These are phyloP conservation scores for Babylonia areolata DNA, from an alignment of 1,140 invertebrate species.

Conservation along the genomic window DNA sequence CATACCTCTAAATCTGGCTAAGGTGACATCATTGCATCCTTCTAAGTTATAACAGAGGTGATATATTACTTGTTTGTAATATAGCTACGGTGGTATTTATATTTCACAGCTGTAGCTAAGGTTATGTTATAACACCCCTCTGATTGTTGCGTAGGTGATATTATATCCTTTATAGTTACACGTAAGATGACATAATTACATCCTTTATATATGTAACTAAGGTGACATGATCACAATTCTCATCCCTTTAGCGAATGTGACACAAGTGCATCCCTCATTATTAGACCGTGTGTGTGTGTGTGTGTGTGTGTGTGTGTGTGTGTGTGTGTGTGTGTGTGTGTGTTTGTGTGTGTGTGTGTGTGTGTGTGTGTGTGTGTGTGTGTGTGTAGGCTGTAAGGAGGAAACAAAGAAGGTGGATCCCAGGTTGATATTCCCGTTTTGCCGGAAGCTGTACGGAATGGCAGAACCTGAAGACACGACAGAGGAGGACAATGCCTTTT, in stretches of 20 bases:
- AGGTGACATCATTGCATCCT: too few relatives aligned
- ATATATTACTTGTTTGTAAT: too few relatives aligned
- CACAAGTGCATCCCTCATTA: too few relatives aligned
- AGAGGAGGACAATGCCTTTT: neutral
- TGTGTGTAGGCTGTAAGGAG: neutral
- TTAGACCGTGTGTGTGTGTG: neutral
- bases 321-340: neutral
- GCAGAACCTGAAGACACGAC: neutral
- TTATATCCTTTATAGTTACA: too few relatives aligned
- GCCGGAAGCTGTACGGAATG: neutral
- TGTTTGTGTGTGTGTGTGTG: neutral
- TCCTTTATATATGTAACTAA: neutral
- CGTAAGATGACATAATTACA: too few relatives aligned
- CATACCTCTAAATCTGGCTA: too few relatives aligned
- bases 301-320: neutral
- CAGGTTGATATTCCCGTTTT: neutral
- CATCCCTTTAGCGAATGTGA: too few relatives aligned
- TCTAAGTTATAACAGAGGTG: too few relatives aligned
- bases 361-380: neutral
- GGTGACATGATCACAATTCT: neutral
- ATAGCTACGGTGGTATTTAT: too few relatives aligned
- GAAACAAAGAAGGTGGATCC: neutral
- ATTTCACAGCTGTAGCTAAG: too few relatives aligned
- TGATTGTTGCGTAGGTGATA: too few relatives aligned
- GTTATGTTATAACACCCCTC: too few relatives aligned